phyloP scores from a whole-genome alignment of 2,888 invertebrate species.

The Vanessa cardui region DNA sequence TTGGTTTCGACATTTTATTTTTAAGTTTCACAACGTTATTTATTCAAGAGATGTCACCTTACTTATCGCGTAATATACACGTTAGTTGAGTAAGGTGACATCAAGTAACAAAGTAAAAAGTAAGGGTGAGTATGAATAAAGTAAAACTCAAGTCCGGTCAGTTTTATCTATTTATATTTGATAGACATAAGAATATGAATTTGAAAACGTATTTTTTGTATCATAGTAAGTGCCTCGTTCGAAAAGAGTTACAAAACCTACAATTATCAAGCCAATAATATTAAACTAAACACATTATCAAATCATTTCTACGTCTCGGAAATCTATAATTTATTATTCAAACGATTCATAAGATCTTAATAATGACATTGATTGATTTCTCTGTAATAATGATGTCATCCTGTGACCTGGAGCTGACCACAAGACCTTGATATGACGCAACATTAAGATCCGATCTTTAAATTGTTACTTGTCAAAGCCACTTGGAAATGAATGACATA shows the following conservation, averaged over 20 bases:
- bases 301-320: background rate
- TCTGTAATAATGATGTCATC: conserved; percentile 13
- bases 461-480: conserved; percentile 12
- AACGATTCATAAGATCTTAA: conserved; percentile 2
- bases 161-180: too few relatives aligned
- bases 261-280: background rate
- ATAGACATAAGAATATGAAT: too few relatives aligned
- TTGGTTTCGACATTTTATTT: too few relatives aligned
- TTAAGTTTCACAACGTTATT: too few relatives aligned
- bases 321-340: conserved; percentile 7
- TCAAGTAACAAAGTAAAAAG: too few relatives aligned
- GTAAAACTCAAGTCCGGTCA: too few relatives aligned
- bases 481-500: background rate
- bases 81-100: too few relatives aligned
- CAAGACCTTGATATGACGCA: conserved; percentile 9
- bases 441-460: conserved; percentile 15
- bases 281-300: background rate
- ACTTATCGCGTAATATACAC: too few relatives aligned
- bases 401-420: conserved; percentile 10
- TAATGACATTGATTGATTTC: conserved; percentile 5
- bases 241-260: background rate
- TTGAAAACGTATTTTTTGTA: too few relatives aligned
- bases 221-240: background rate
- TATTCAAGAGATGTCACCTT: too few relatives aligned
- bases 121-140: too few relatives aligned